These are phyloP conservation scores for Fragum sueziense DNA, from an alignment of 2,888 invertebrate genomes.

Conservation along the genomic window DNA sequence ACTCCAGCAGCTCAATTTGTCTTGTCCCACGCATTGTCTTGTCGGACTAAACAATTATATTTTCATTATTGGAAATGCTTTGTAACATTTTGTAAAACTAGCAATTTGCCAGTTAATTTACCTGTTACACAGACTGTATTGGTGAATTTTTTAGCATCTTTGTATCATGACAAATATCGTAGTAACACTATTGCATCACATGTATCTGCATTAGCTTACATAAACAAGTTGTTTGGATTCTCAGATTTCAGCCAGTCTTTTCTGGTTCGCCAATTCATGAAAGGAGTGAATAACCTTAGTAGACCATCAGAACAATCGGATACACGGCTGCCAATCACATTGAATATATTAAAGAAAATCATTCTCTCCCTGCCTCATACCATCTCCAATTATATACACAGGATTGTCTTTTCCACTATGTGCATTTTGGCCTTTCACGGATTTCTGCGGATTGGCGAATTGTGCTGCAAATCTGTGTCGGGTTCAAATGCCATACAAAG, in stretches of 20 bases:
- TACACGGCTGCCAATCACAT: not conserved
- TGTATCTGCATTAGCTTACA: slow-evolving; percentile 13
- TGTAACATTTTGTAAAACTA: not conserved
- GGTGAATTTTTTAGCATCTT: slow-evolving; percentile 8
- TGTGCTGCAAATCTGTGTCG: not conserved
- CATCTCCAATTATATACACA: not conserved
- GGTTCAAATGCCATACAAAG: not conserved
- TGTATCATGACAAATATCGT: not conserved
- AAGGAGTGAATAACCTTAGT: too few relatives aligned
- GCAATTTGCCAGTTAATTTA: not conserved
- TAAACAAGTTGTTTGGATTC: slow-evolving; percentile 6
- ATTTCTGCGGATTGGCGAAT: too few relatives aligned
- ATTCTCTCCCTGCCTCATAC: not conserved
- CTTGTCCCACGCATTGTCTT: not conserved
- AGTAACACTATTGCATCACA: not conserved
- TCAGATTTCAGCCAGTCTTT: slow-evolving; percentile 2
- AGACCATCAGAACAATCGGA: not conserved
- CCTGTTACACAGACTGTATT: not conserved
- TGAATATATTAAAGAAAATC: not conserved
- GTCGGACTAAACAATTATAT: not conserved
- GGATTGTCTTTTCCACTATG: not conserved
- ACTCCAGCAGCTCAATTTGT: not conserved
- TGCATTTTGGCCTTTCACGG: not conserved
- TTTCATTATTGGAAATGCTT: not conserved
- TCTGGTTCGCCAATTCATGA: too few relatives aligned